phyloP scores from a whole-genome alignment of 1,140 invertebrate genomes.

The Proales similis region DNA sequence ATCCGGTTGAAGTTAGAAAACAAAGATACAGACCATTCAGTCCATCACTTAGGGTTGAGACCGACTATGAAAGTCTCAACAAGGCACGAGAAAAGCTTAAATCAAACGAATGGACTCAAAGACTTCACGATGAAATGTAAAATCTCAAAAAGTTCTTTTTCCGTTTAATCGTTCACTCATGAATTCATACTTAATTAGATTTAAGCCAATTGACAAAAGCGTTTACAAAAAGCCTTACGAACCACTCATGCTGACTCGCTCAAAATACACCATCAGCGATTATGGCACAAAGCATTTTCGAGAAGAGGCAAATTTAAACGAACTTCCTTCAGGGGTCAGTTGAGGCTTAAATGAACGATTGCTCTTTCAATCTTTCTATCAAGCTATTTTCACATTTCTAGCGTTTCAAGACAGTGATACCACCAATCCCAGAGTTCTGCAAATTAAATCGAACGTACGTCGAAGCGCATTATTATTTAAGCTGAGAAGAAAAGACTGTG shows the following conservation, averaged over 20 bases:
- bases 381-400: slow-evolving; percentile 41
- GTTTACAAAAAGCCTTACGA: slow-evolving; percentile 43
- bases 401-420: slow-evolving; percentile 49
- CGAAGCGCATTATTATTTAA: slow-evolving; percentile 31
- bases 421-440: slow-evolving; percentile 51
- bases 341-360: slow-evolving; percentile 38
- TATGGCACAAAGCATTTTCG: slow-evolving; percentile 50
- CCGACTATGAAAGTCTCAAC: slow-evolving; percentile 47
- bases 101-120: slow-evolving; percentile 48
- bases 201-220: slow-evolving; percentile 44
- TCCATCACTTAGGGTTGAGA: slow-evolving; percentile 48
- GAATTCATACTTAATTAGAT: slow-evolving; percentile 42
- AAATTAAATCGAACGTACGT: slow-evolving; percentile 50
- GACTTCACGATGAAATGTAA: slow-evolving; percentile 50
- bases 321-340: slow-evolving; percentile 41
- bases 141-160: not conserved
- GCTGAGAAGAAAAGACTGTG: not conserved
- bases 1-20: slow-evolving; percentile 47
- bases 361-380: not conserved
- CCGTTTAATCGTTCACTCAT: not conserved
- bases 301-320: slow-evolving; percentile 45
- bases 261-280: slow-evolving; percentile 45
- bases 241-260: slow-evolving; percentile 46
- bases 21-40: slow-evolving; percentile 52
- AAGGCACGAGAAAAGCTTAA: slow-evolving; percentile 48